A percentile compares a stretch with the other conserved stretches of the same genome.
These are phyloP conservation scores for Argyrosomus regius DNA, from an alignment of 2,797 vertebrate species.

Conservation along the genomic window DNA sequence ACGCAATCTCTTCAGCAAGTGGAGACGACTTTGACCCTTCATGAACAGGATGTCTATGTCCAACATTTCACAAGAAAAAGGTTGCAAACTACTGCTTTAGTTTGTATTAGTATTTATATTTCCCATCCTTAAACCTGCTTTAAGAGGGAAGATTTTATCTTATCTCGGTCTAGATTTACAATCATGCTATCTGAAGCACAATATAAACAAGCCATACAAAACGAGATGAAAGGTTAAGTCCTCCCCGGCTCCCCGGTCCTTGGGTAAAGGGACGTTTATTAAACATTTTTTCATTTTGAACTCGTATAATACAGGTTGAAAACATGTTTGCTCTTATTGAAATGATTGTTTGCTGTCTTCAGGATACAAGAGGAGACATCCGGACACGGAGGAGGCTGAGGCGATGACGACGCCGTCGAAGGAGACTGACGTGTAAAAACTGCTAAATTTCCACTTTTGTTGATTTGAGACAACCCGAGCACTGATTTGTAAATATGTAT, in stretches of 20 bases:
- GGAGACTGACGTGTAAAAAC: constrained; percentile 69
- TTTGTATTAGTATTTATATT: background rate
- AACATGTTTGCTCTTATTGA: background rate
- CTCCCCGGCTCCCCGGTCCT: too few relatives aligned
- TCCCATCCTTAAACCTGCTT: background rate
- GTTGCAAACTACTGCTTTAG: background rate
- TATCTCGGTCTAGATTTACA: background rate
- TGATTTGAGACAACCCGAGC: background rate
- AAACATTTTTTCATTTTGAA: background rate
- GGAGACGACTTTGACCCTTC: too few relatives aligned
- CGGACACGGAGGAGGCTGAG: constrained; percentile 35
- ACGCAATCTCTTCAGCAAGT: too few relatives aligned
- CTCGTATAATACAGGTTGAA: fast-evolving
- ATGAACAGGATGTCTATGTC: too few relatives aligned
- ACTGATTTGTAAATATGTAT: constrained; percentile 24
- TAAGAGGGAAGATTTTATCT: background rate
- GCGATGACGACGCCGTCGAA: constrained; percentile 31
- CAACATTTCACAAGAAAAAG: background rate
- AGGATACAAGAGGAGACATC: constrained; percentile 58
- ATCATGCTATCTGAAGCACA: background rate
- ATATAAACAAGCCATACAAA: background rate
- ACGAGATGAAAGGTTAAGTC: too few relatives aligned
- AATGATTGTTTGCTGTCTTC: constrained; percentile 30
- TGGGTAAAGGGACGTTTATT: too few relatives aligned
- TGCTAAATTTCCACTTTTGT: background rate